Conservation (phyloP, 2,113 vertebrate species). For the Tachuris rubrigastra region DNA sequence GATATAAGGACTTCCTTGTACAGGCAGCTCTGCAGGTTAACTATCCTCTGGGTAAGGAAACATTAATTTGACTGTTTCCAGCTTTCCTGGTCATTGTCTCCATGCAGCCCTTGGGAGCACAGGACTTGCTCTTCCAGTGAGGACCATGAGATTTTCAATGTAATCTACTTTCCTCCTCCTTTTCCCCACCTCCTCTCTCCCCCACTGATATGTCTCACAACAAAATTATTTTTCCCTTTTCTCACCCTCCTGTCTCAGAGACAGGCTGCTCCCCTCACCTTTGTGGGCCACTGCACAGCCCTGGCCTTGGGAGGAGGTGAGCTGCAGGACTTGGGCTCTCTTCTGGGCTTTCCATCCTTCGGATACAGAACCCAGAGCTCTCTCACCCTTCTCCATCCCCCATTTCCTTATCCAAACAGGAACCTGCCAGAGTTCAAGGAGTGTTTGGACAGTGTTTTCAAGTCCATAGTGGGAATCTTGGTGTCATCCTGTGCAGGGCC, state of each 20-base stretch:
- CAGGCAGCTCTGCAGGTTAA: not conserved
- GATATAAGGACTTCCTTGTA: not conserved
- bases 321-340: not conserved
- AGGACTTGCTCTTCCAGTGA: not conserved
- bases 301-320: not conserved
- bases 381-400: not conserved
- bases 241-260: not conserved
- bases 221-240: not conserved
- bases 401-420: not conserved
- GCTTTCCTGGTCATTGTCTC: not conserved
- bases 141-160: not conserved
- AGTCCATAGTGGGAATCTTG: not conserved
- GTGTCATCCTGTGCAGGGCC: not conserved
- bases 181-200: not conserved
- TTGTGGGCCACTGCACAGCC: rapidly evolving
- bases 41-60: not conserved
- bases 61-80: not conserved
- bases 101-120: rapidly evolving
- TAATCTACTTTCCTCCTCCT: not conserved
- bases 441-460: not conserved
- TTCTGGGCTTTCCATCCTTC: not conserved
- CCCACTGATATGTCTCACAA: not conserved
- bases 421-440: not conserved
- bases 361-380: not conserved
- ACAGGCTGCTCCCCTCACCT: too few species aligned